Conservation (phyloP, 2,113 vertebrate species). For the Nesogale talazaci region DNA sequence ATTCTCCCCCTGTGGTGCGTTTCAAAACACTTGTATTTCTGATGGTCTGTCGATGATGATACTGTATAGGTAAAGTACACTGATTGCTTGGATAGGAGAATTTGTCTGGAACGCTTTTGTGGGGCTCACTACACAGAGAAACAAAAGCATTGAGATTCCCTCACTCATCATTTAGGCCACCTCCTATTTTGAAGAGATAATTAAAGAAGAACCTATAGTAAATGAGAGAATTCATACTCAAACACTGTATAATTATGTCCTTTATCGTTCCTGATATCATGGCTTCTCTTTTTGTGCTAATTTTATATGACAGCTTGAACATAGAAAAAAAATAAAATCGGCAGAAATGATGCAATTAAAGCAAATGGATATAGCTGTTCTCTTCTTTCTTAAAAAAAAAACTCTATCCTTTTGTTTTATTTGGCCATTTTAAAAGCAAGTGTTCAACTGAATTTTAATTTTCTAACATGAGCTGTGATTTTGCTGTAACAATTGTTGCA, state of each 20-base stretch:
- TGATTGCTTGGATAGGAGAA: not conserved
- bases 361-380: not conserved
- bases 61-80: not conserved
- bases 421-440: constrained; percentile 23
- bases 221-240: not conserved
- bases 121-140: not conserved
- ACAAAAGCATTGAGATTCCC: not conserved
- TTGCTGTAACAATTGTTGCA: not conserved
- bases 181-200: not conserved
- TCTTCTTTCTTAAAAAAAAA: not conserved
- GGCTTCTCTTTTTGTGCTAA: not conserved
- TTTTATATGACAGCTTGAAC: not conserved
- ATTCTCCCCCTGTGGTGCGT: not conserved
- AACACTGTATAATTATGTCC: not conserved
- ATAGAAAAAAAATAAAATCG: not conserved
- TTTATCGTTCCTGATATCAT: not conserved
- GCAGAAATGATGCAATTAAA: not conserved
- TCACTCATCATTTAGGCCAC: not conserved
- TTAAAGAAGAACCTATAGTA: not conserved
- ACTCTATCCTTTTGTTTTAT: not conserved
- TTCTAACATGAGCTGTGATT: not conserved
- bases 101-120: not conserved
- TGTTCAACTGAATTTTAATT: constrained; percentile 24
- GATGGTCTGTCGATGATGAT: not conserved
- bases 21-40: not conserved